Conservation (phyloP, 1,140 invertebrate species). For the Cydia fagiglandana region DNA sequence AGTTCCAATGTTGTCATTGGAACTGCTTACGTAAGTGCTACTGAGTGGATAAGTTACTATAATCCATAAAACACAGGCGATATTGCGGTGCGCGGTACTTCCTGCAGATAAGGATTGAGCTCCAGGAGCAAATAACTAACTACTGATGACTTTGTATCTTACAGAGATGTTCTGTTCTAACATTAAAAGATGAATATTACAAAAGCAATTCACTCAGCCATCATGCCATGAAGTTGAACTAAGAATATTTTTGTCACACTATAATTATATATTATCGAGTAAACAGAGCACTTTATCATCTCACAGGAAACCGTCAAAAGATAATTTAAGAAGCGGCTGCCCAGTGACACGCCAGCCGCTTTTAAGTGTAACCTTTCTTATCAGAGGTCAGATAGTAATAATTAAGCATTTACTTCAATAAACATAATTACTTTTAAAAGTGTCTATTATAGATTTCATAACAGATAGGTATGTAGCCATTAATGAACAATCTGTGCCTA, state of each 20-base stretch:
- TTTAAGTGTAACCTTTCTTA: conserved; percentile 53
- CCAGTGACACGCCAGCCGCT: conserved; percentile 44
- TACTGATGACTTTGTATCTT: conserved; percentile 35
- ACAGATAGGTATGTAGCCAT: not conserved
- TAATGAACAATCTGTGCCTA: too few species aligned
- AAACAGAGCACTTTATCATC: conserved; percentile 54
- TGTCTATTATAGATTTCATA: conserved; percentile 38
- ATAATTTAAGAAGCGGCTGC: conserved; percentile 50
- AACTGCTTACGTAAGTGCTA: conserved; percentile 50
- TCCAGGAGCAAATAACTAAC: conserved; percentile 57
- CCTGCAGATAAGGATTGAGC: conserved; percentile 68
- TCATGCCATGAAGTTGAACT: not conserved
- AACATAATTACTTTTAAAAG: conserved; percentile 50
- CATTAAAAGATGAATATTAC: not conserved
- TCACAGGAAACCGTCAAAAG: conserved; percentile 53
- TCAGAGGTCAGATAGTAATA: conserved; percentile 56
- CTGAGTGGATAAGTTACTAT: conserved; percentile 49
- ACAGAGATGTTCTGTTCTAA: not conserved
- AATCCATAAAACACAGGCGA: conserved; percentile 60
- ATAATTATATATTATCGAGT: conserved; percentile 26
- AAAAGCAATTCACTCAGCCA: not conserved
- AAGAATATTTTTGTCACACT: conserved; percentile 24
- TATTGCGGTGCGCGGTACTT: conserved; percentile 45
- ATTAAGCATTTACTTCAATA: conserved; percentile 43
- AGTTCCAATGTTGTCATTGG: conserved; percentile 3